Conservation (phyloP, 2,888 invertebrate genomes). For the Zonitis immaculata region DNA sequence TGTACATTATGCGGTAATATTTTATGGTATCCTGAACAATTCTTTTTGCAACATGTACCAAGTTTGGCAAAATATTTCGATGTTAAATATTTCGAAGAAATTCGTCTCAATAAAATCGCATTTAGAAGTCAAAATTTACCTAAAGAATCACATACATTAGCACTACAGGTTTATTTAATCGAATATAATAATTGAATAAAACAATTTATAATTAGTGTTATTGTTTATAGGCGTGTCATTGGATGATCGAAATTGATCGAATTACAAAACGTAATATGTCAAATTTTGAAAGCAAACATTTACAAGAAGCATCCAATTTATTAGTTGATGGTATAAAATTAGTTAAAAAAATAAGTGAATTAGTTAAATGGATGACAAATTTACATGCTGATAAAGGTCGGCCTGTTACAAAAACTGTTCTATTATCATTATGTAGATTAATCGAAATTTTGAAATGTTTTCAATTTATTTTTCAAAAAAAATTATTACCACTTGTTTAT, state of each 20-base stretch:
- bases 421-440: constrained; percentile 72
- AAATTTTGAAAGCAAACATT: constrained; percentile 53
- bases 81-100: constrained; percentile 45
- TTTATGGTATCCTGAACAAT: constrained; percentile 81
- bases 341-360: constrained; percentile 49
- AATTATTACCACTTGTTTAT: constrained; percentile 66
- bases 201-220: no score
- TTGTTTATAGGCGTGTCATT: no score
- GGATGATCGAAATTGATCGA: constrained; percentile 61
- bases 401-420: constrained; percentile 72
- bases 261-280: constrained; percentile 49
- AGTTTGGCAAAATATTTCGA: constrained; percentile 55
- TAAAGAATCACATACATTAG: constrained; percentile 57
- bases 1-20: constrained; percentile 75
- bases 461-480: constrained; percentile 63
- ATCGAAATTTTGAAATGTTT: constrained; percentile 77
- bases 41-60: constrained; percentile 63
- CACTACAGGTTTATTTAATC: no score
- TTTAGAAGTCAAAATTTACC: constrained; percentile 56
- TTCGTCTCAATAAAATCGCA: constrained; percentile 55
- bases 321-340: constrained; percentile 53
- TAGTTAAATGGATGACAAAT: constrained; percentile 60
- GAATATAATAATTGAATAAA: no score
- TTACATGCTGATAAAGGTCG: constrained; percentile 65
- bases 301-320: constrained; percentile 52